Conservation (phyloP, 1,140 invertebrate genomes). For the Bombus consobrinus region DNA sequence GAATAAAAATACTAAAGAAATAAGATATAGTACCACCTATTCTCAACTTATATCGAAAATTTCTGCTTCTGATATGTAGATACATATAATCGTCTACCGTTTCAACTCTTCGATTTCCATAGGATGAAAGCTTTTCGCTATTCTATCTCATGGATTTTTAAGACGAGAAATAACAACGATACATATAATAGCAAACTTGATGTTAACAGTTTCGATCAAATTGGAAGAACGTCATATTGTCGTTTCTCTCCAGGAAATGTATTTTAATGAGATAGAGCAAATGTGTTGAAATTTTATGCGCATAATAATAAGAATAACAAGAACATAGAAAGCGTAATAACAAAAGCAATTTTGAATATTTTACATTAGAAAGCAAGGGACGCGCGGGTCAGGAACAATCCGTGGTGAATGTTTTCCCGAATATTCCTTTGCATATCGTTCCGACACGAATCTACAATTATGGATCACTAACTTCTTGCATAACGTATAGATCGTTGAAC, state of each 20-base stretch:
- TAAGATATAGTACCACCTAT: background rate
- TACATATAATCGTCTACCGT: background rate
- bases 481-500: background rate
- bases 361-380: background rate
- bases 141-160: background rate
- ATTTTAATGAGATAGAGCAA: background rate
- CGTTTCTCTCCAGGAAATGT: background rate
- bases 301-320: background rate
- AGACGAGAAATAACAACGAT: background rate
- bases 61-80: background rate
- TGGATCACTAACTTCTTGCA: slow-evolving; percentile 1
- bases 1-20: background rate
- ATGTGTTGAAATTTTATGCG: background rate
- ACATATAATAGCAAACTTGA: background rate
- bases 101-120: background rate
- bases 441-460: background rate
- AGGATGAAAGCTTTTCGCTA: background rate
- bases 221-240: background rate
- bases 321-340: background rate
- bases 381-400: background rate
- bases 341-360: slow-evolving; percentile 16
- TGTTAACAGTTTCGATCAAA: background rate
- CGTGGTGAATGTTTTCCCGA: background rate
- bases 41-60: background rate
- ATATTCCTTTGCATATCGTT: background rate